Evolutionary conservation across 2,113 vertebrate genomes (phyloP).

Genomic region (Phalacrocorax brasilianus): DNA sequence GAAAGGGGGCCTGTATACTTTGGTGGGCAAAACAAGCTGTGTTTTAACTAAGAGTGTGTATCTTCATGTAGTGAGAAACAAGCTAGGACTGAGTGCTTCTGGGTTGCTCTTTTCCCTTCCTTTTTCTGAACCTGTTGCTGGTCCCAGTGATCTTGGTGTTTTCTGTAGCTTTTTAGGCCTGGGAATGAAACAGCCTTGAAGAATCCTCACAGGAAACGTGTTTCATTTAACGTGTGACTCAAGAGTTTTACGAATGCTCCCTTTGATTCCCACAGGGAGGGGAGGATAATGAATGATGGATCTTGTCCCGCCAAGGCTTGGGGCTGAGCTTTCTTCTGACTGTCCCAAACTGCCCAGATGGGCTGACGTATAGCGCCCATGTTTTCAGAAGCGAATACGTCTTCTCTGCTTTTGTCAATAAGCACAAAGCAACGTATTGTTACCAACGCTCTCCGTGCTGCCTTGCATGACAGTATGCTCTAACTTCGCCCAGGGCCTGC

Average conservation of each 20-base stretch:
- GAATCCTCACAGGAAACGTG: not conserved
- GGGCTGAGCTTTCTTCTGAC: not conserved
- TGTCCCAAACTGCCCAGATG: not conserved
- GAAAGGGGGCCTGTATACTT: not conserved
- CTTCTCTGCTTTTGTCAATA: not conserved
- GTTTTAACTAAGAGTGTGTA: not conserved
- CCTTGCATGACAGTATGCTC: not conserved
- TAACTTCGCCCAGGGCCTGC: not conserved
- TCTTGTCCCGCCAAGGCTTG: not conserved
- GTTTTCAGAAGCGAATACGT: not conserved
- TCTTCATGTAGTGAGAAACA: not conserved
- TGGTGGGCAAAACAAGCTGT: not conserved
- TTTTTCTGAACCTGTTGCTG: not conserved
- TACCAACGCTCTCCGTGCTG: not conserved
- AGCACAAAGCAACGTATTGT: conserved; percentile 5
- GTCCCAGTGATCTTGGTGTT: not conserved
- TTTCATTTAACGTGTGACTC: not conserved
- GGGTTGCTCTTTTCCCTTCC: not conserved
- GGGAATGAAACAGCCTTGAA: not conserved
- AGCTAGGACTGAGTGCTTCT: not conserved
- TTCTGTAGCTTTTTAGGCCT: not conserved
- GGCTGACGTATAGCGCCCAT: not conserved
- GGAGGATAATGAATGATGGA: not conserved
- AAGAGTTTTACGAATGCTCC: not conserved
- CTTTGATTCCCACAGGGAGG: not conserved